Base-by-base conservation (phyloP, 1,140 invertebrate species). In the Phenacoccus solenopsis region DNA sequence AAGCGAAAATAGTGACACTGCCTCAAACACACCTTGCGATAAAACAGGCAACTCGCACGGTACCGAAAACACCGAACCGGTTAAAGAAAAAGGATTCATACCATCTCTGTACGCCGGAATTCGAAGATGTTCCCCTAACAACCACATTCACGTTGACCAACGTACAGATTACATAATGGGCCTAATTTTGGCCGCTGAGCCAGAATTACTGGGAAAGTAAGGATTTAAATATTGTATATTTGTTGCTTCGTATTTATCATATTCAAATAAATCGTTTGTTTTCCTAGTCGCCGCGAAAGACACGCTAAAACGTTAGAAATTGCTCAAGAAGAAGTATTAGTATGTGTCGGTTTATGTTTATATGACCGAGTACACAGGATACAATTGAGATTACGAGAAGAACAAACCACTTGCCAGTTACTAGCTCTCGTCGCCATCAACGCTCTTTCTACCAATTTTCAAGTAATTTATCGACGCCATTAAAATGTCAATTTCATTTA, bases 221-320 rank as follows among this genome's bases (percentile, higher is more conserved):
- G 73, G 72, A 30, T 24, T 28, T 70, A 30, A 28, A 27, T 70
- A 21, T 27, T 73, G 49, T 72, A n/a, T n/a, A n/a, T n/a, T n/a
- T 71, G 64, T 68, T 32, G 69, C 28, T 21, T 68, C 35, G 10
- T 12, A 49, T 59, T 28, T 49, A 49, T n/a, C n/a, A 64, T 22
- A 7, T 61, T 32, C 0, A n/a, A n/a, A n/a, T n/a, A n/a, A n/a
- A 28, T 59, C 12, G 20, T 28, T 49, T 25, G 22, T 70, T 16
- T 67, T 70, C 28, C 10, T 64, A 84, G 86, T 73, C 82, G 87
- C 73, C 84, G 92, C 70, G 94, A 96, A 78, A 83, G 93, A 68
- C 93, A 96, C 80, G 94, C 93, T 0, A 96, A 96, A 81, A 96
- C 93, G 9, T 78, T 96, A 72, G 93, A 96, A 82, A 93, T 95